Conservation (phyloP, 2,797 vertebrate species). For the Siniperca scherzeri region DNA sequence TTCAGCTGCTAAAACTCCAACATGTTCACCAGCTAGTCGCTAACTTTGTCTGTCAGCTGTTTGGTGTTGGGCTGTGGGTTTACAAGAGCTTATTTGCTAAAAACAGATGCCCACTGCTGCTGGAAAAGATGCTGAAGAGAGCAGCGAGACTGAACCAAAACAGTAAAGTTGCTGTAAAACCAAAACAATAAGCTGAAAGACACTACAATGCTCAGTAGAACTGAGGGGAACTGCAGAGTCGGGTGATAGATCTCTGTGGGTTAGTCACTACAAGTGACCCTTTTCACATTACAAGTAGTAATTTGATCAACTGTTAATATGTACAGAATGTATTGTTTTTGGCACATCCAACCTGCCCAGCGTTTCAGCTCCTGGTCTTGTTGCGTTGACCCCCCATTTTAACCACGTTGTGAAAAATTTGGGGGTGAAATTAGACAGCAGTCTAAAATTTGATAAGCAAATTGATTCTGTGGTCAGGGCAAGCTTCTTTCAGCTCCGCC, state of each 20-base stretch:
- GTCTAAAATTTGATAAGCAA: no score
- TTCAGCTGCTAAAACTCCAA: background rate
- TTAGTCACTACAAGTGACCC: background rate
- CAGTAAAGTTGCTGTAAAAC: background rate
- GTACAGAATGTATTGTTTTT: no score
- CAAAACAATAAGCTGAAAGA: background rate
- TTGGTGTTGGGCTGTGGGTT: no score
- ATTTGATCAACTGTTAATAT: background rate
- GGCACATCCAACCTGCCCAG: no score
- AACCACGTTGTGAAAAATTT: no score
- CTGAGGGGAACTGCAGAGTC: background rate
- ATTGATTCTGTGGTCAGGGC: no score
- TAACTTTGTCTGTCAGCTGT: background rate
- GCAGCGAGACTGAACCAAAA: background rate
- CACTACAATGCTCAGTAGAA: background rate
- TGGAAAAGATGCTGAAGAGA: no score
- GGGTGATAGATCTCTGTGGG: background rate
- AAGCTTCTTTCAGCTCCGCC: no score
- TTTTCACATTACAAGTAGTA: background rate
- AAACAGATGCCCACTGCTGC: background rate
- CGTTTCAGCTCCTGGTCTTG: no score
- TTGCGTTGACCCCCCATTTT: no score
- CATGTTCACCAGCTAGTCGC: background rate
- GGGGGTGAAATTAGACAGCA: no score
- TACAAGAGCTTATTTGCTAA: no score